Evolutionary conservation across 2,888 invertebrate species (phyloP).

Genomic region (Agrochola macilenta): DNA sequence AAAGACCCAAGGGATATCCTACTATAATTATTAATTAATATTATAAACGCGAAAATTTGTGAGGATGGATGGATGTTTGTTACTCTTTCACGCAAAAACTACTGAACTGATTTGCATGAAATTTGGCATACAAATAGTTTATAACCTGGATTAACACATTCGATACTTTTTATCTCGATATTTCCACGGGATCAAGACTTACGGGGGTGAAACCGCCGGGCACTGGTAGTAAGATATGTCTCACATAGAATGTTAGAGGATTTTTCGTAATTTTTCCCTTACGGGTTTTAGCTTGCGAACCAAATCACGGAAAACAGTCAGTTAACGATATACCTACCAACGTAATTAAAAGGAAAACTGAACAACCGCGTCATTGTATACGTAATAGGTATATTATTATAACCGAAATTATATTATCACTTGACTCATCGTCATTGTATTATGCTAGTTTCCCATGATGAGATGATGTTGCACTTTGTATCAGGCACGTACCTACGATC

Average conservation of each 20-base stretch:
- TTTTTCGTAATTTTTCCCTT: background rate
- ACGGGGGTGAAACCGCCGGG: too few relatives aligned
- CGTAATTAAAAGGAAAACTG: constrained; percentile 11
- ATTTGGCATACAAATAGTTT: too few relatives aligned
- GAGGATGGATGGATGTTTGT: too few relatives aligned
- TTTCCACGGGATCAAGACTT: too few relatives aligned
- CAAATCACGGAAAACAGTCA: background rate
- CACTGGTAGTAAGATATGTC: background rate
- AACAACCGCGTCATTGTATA: constrained; percentile 1
- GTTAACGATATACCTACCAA: background rate
- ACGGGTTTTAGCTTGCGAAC: background rate
- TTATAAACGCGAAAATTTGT: too few relatives aligned
- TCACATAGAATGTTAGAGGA: constrained; percentile 8
- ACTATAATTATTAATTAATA: too few relatives aligned
- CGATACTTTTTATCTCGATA: too few relatives aligned
- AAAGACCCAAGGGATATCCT: background rate
- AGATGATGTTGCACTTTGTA: constrained; percentile 27
- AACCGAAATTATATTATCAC: background rate
- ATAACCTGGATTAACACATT: too few relatives aligned
- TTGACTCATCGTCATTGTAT: constrained; percentile 10
- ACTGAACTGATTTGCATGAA: too few relatives aligned
- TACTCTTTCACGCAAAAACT: too few relatives aligned
- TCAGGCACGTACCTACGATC: background rate
- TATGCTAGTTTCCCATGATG: constrained; percentile 10
- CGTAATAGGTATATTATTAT: background rate